These are phyloP conservation scores for Sinonovacula constricta DNA, from an alignment of 1,140 invertebrate genomes.

Conservation along the genomic window DNA sequence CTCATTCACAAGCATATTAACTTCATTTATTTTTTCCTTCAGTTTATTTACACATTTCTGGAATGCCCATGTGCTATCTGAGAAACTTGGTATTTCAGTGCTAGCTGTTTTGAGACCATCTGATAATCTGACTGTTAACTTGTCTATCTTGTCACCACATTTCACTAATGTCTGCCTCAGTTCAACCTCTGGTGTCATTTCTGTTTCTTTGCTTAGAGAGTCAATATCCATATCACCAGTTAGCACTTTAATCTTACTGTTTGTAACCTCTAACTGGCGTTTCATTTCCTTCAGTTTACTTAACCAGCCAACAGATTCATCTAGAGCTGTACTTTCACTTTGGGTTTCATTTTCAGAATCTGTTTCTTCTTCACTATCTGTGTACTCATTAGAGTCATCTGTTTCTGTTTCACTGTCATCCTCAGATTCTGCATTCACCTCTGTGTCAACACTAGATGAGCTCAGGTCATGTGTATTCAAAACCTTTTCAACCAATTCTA, in stretches of 20 bases:
- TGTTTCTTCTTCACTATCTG: conserved; percentile 49
- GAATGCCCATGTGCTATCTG: conserved; percentile 60
- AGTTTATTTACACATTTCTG: conserved; percentile 65
- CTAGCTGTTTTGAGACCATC: conserved; percentile 49
- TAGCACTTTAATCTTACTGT: conserved; percentile 62
- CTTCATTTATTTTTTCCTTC: conserved; percentile 61
- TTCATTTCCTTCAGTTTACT: conserved; percentile 67
- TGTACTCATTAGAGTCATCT: conserved; percentile 58
- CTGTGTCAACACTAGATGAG: conserved; percentile 18
- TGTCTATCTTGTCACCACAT: conserved; percentile 65
- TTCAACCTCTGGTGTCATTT: conserved; percentile 24
- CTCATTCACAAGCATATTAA: conserved; percentile 59
- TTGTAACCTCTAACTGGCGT: conserved; percentile 61
- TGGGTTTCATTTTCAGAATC: conserved; percentile 31
- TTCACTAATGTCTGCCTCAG: conserved; percentile 54
- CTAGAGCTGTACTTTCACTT: conserved; percentile 35
- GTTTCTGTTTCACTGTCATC: conserved; percentile 51
- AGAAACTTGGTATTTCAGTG: conserved; percentile 42
- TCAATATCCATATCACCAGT: conserved; percentile 56
- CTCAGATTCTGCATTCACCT: conserved; percentile 26
- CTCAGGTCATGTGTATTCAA: conserved; percentile 49
- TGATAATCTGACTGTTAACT: conserved; percentile 54
- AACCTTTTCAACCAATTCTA: conserved; percentile 62
- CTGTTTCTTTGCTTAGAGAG: conserved; percentile 11
- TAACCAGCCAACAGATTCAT: conserved; percentile 50